These are phyloP conservation scores for Climacteris rufus DNA, from an alignment of 2,113 vertebrate genomes.

Conservation along the genomic window DNA sequence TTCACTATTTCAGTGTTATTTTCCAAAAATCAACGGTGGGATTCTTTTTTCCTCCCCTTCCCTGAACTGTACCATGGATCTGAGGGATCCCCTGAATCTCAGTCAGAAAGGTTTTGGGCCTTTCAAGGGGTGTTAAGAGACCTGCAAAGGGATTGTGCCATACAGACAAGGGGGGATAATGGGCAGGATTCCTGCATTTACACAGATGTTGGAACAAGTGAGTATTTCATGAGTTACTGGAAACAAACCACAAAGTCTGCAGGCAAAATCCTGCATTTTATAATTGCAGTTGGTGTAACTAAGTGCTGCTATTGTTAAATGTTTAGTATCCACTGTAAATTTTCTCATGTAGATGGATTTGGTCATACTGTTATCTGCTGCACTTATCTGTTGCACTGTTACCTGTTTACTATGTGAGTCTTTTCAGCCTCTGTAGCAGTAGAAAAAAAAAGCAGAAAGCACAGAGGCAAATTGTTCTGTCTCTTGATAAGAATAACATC, in stretches of 20 bases:
- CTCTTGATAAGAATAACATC: not conserved
- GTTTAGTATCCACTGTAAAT: not conserved
- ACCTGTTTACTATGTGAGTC: fast-evolving
- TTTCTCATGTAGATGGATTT: not conserved
- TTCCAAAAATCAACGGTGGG: not conserved
- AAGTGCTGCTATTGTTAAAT: not conserved
- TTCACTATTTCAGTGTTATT: not conserved
- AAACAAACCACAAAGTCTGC: not conserved
- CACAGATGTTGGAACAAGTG: not conserved
- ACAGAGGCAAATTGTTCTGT: not conserved
- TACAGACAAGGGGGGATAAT: not conserved
- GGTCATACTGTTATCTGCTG: not conserved
- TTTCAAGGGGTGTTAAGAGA: not conserved
- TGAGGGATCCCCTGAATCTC: not conserved
- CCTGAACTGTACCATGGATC: not conserved
- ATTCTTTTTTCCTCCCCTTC: not conserved
- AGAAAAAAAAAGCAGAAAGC: not conserved
- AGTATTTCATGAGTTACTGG: not conserved
- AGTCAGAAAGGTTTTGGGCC: not conserved
- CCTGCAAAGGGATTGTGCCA: not conserved
- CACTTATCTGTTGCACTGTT: not conserved
- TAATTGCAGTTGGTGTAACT: not conserved
- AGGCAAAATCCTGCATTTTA: not conserved
- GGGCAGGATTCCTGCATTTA: not conserved
- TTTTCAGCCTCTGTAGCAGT: not conserved